Conservation (phyloP, 2,888 invertebrate genomes). For the Pseudoips prasinana region DNA sequence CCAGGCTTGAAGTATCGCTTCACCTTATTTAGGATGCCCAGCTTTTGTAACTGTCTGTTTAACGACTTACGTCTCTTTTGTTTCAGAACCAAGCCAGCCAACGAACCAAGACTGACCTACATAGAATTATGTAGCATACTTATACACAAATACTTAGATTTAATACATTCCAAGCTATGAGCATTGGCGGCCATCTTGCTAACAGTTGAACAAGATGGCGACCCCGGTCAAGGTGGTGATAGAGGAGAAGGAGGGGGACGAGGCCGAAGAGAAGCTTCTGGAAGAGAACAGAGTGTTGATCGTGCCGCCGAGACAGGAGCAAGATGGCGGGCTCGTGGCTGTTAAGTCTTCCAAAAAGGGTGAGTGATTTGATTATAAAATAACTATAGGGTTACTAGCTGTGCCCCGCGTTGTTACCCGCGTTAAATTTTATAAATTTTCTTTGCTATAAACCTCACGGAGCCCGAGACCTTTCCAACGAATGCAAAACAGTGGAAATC, state of each 20-base stretch:
- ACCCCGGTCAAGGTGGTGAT: conserved; percentile 43
- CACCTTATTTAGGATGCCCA: no score
- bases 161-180: conserved; percentile 33
- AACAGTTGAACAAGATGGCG: conserved; percentile 50
- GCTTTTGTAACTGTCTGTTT: no score
- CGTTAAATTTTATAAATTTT: no score
- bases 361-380: no score
- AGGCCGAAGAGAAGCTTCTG: conserved; percentile 62
- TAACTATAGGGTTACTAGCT: no score
- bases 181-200: conserved; percentile 40
- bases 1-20: no score
- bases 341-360: conserved; percentile 73
- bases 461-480: no score
- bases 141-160: conserved; percentile 23
- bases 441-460: no score
- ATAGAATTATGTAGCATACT: conserved; percentile 31
- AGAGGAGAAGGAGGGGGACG: conserved; percentile 53
- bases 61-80: conserved; percentile 3
- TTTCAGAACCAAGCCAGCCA: conserved; percentile 34
- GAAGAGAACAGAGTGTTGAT: conserved; percentile 46
- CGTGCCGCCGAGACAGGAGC: conserved; percentile 34
- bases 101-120: conserved; percentile 34
- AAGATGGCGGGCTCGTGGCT: conserved; percentile 46
- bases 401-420: no score
- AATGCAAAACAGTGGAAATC: no score